Percentiles rank a stretch among this genome's conserved stretches.
Conservation (phyloP, 2,888 invertebrate genomes). For the Anarsia innoxiella region DNA sequence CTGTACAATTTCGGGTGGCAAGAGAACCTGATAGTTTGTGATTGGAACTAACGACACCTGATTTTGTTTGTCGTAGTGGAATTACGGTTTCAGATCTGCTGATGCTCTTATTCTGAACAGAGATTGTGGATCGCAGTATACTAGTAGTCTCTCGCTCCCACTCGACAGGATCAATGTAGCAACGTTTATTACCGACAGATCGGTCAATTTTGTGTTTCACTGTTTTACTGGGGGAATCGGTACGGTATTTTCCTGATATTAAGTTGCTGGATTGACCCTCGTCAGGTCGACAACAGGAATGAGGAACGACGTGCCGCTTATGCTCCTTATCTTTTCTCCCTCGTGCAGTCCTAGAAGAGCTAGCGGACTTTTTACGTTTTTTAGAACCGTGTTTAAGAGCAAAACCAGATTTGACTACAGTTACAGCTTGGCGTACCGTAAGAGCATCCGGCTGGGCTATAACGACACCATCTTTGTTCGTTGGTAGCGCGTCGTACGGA, state of each 20-base stretch:
- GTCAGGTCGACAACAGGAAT: conserved; percentile 59
- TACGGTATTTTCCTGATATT: conserved; percentile 47
- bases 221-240: conserved; percentile 58
- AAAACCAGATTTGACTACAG: conserved; percentile 61
- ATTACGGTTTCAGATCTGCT: conserved; percentile 38
- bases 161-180: conserved; percentile 66
- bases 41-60: conserved; percentile 36
- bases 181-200: conserved; percentile 71
- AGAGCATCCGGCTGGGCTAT: conserved; percentile 49
- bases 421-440: conserved; percentile 68
- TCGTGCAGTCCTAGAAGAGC: conserved; percentile 64
- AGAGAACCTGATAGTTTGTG: conserved; percentile 37
- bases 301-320: conserved; percentile 56
- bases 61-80: conserved; percentile 49
- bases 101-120: conserved; percentile 56
- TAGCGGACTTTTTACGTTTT: conserved; percentile 68
- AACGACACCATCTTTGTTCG: conserved; percentile 53
- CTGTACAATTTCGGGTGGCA: conserved; percentile 37
- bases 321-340: conserved; percentile 59
- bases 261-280: conserved; percentile 35
- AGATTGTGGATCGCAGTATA: conserved; percentile 65
- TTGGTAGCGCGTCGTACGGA: conserved; percentile 58
- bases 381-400: conserved; percentile 50
- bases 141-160: conserved; percentile 76
- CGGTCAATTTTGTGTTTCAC: conserved; percentile 56